Percentiles rank a stretch among this genome's conserved stretches.
These are phyloP conservation scores for Argynnis bischoffii DNA, from an alignment of 2,888 invertebrate species.

Conservation along the genomic window DNA sequence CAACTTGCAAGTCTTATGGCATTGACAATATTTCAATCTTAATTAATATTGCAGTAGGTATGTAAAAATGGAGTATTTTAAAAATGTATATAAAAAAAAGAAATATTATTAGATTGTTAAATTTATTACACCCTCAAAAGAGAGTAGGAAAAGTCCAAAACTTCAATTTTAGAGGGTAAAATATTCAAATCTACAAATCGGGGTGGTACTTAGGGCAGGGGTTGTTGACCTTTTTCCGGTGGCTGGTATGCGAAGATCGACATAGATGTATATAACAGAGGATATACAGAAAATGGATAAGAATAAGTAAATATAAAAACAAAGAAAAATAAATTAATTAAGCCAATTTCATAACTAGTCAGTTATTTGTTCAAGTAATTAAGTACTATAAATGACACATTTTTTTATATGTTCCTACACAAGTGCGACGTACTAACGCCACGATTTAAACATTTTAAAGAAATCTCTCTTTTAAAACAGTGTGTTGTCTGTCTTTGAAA, in stretches of 20 bases:
- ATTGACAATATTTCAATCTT: not conserved
- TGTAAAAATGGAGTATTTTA: not conserved
- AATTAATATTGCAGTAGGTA: not conserved
- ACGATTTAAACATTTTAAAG: not conserved
- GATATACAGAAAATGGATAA: slow-evolving; percentile 40
- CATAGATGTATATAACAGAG: slow-evolving; percentile 45
- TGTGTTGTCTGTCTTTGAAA: slow-evolving; percentile 5
- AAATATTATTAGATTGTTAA: not conserved
- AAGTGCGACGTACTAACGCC: not conserved
- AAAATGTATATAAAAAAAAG: not conserved
- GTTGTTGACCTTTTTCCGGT: slow-evolving; percentile 70
- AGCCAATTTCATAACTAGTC: not conserved
- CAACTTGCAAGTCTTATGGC: slow-evolving; percentile 7
- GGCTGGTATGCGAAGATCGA: slow-evolving; percentile 53
- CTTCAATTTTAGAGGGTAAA: slow-evolving; percentile 60
- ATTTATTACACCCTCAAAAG: not conserved
- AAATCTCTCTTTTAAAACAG: slow-evolving; percentile 11
- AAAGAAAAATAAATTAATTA: not conserved
- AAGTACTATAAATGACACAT: too few relatives aligned
- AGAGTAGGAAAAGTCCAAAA: slow-evolving; percentile 62
- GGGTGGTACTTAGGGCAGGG: slow-evolving; percentile 56
- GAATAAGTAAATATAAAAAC: slow-evolving; percentile 19
- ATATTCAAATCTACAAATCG: slow-evolving; percentile 76
- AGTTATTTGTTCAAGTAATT: too few relatives aligned
- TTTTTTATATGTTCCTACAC: too few relatives aligned